phyloP scores from a whole-genome alignment of 2,797 vertebrate genomes.

The Aplochiton taeniatus region DNA sequence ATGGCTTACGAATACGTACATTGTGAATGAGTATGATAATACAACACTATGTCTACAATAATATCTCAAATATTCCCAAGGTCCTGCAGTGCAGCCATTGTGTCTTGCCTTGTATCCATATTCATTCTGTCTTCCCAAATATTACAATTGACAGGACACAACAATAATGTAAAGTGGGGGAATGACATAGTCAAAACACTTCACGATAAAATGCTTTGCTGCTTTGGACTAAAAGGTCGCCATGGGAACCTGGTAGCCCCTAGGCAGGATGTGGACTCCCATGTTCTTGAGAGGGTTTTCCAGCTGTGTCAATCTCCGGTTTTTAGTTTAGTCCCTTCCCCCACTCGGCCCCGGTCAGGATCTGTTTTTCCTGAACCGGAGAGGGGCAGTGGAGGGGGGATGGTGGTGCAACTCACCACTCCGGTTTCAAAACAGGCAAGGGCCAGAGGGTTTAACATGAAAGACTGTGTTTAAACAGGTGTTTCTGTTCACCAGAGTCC shows the following conservation, averaged over 20 bases:
- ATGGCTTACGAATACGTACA: no score
- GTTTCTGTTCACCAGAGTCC: constrained; percentile 45
- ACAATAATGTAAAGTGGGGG: no score
- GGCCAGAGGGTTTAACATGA: constrained; percentile 54
- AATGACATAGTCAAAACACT: no score
- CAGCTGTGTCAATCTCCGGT: constrained; percentile 77
- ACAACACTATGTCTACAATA: no score
- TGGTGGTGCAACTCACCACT: constrained; percentile 68
- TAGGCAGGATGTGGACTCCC: constrained; percentile 71
- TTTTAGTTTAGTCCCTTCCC: constrained; percentile 67
- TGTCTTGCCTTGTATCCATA: no score
- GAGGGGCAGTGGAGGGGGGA: not conserved
- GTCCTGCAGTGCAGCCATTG: no score
- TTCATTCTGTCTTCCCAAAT: no score
- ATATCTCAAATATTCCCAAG: no score
- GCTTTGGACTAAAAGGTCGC: no score
- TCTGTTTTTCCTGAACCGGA: constrained; percentile 71
- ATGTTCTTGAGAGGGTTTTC: constrained; percentile 63
- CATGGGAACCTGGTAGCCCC: constrained; percentile 65
- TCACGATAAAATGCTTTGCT: no score
- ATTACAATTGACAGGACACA: no score
- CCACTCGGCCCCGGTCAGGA: constrained; percentile 67
- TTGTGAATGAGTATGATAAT: no score
- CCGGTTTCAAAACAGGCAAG: constrained; percentile 70
- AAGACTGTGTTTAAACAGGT: constrained; percentile 69